phyloP scores from a whole-genome alignment of 2,797 vertebrate genomes.

The Sciurus vulgaris region DNA sequence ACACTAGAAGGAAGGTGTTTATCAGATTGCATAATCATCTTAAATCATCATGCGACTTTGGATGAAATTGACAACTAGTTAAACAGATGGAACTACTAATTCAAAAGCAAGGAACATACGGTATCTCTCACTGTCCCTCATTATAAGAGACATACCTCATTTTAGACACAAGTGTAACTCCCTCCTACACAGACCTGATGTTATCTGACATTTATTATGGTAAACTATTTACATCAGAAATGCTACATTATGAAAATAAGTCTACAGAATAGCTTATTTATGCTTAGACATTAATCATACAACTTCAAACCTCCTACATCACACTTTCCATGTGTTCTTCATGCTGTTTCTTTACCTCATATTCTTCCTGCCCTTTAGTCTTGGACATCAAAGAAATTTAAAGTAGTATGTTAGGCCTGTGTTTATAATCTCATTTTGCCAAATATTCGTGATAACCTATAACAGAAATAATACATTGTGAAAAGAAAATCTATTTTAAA shows the following conservation, averaged over 20 bases:
- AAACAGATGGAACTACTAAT: constrained; percentile 88
- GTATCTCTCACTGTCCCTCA: constrained; percentile 87
- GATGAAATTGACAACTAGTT: constrained; percentile 79
- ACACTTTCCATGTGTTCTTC: constrained; percentile 59
- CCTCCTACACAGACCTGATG: constrained; percentile 87
- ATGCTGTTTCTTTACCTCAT: constrained; percentile 68
- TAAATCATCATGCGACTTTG: constrained; percentile 27
- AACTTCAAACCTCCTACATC: constrained; percentile 71
- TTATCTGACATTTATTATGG: constrained; percentile 86
- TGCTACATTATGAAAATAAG: constrained; percentile 85
- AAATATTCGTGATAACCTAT: constrained; percentile 27
- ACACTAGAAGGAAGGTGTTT: constrained; percentile 38
- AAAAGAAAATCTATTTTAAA: constrained; percentile 42
- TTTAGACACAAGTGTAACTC: constrained; percentile 84
- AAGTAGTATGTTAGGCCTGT: not conserved
- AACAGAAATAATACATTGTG: not conserved
- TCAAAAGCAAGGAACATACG: constrained; percentile 87
- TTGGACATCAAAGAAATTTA: constrained; percentile 61
- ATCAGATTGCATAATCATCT: constrained; percentile 63
- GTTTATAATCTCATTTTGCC: constrained; percentile 11
- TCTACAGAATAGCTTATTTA: constrained; percentile 72
- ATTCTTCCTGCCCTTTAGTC: constrained; percentile 55
- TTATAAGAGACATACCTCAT: constrained; percentile 86
- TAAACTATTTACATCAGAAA: constrained; percentile 88
- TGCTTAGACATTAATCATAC: constrained; percentile 76